Evolutionary conservation across 2,888 invertebrate species (phyloP).

Genomic region (Tethea ocularis): DNA sequence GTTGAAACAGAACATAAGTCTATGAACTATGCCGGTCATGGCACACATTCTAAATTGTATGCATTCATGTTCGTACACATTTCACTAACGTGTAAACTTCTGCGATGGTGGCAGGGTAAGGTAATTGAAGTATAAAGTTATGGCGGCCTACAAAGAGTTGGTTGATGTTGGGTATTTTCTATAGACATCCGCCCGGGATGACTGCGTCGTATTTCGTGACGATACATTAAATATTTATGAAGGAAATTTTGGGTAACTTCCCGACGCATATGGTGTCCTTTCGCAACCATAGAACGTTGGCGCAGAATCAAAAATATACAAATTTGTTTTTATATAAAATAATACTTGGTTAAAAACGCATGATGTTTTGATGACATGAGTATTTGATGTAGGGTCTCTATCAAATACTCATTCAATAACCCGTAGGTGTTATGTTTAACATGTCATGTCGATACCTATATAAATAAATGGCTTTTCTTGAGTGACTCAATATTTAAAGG

Average conservation of each 20-base stretch:
- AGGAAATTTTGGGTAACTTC: background rate
- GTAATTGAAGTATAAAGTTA: background rate
- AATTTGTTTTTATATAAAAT: too few species aligned
- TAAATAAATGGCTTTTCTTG: too few species aligned
- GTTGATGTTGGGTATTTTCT: background rate
- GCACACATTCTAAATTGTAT: background rate
- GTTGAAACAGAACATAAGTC: too few species aligned
- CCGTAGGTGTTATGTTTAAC: too few species aligned
- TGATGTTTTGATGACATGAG: background rate
- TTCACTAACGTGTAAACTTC: background rate
- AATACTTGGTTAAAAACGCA: too few species aligned
- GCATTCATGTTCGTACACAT: background rate
- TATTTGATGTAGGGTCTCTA: background rate
- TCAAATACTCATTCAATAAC: too few species aligned
- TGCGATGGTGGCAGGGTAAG: background rate
- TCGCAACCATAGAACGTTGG: background rate
- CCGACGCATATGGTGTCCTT: background rate
- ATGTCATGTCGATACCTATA: too few species aligned
- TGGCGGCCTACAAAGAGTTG: background rate
- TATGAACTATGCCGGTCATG: background rate
- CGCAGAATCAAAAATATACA: background rate
- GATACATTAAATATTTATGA: slow-evolving; percentile 1
- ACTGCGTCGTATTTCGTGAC: background rate
- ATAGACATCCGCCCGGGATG: background rate
- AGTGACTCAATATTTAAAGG: too few species aligned